These are phyloP conservation scores for Netelia inedita DNA, from an alignment of 2,888 invertebrate species.

Conservation along the genomic window DNA sequence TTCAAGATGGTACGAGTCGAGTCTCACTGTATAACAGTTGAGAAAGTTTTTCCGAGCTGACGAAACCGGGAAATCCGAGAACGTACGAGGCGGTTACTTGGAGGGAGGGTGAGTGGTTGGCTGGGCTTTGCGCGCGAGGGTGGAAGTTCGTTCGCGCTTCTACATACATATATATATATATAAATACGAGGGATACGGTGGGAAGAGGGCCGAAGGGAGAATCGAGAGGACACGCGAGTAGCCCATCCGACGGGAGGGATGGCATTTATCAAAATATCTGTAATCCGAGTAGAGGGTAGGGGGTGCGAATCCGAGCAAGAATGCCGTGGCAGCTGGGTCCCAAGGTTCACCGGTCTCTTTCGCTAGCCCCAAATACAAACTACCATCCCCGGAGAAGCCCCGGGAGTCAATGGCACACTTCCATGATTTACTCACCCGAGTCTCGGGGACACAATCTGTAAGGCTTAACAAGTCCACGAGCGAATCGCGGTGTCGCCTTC, in stretches of 20 bases:
- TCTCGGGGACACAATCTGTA: conserved; percentile 82
- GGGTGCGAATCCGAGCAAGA: conserved; percentile 75
- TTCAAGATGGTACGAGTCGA: conserved; percentile 41
- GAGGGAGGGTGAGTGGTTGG: conserved; percentile 14
- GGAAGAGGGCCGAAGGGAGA: conserved; percentile 3
- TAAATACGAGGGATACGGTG: no score
- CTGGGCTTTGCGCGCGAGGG: conserved; percentile 12
- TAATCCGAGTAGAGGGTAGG: conserved; percentile 74
- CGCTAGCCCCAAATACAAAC: conserved; percentile 77
- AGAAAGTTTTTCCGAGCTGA: conserved; percentile 53
- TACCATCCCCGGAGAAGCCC: conserved; percentile 39
- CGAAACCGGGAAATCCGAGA: conserved; percentile 34
- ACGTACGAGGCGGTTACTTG: not conserved
- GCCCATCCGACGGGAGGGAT: conserved; percentile 2
- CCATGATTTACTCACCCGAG: conserved; percentile 82
- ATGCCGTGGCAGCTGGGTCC: conserved; percentile 80
- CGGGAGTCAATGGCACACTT: conserved; percentile 66
- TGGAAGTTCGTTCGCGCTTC: conserved; percentile 27
- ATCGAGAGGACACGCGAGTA: conserved; percentile 43
- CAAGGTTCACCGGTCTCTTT: conserved; percentile 54
- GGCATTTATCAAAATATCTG: conserved; percentile 81
- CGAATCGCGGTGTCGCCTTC: conserved; percentile 67
- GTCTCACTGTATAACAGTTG: conserved; percentile 17
- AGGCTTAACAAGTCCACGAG: conserved; percentile 81
- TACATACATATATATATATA: not conserved